Percentiles rank a stretch among this genome's conserved stretches.
These are phyloP conservation scores for Paratilapia polleni DNA, from an alignment of 2,113 vertebrate genomes.

Conservation along the genomic window DNA sequence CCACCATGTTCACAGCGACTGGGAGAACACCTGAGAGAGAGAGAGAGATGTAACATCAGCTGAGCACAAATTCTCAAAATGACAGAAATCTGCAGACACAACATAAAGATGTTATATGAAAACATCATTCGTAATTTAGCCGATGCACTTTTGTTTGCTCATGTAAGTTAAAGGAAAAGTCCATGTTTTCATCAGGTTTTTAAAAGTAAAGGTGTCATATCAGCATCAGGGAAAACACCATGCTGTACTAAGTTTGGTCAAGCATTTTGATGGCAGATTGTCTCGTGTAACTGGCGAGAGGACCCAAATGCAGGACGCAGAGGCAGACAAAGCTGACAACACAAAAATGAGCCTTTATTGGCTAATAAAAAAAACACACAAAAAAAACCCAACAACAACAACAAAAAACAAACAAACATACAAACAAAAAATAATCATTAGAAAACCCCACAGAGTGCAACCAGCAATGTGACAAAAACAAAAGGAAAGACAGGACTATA, in stretches of 20 bases:
- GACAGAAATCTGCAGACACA: neutral
- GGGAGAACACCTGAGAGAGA: conserved; percentile 85
- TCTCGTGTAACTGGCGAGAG: neutral
- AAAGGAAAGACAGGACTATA: neutral
- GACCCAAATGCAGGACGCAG: rapidly evolving
- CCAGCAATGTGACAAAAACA: neutral
- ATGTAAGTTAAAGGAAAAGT: too few species aligned
- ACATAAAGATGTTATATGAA: too few species aligned
- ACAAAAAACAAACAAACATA: neutral
- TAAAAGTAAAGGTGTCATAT: neutral
- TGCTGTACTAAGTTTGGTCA: neutral
- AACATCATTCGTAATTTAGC: too few species aligned
- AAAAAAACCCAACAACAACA: too few species aligned
- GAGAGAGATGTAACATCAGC: neutral
- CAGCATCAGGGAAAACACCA: neutral
- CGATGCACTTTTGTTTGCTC: too few species aligned
- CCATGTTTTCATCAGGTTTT: rapidly evolving
- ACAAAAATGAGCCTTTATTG: neutral
- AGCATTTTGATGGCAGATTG: neutral
- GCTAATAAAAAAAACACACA: neutral
- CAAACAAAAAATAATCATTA: neutral
- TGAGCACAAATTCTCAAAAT: neutral
- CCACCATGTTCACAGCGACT: conserved; percentile 94
- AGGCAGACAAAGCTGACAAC: neutral
- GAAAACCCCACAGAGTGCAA: neutral